Evolutionary conservation across 2,113 vertebrate genomes (phyloP), one percentile per base, ranked within the genome.

Genomic region (Sturnira hondurensis): DNA sequence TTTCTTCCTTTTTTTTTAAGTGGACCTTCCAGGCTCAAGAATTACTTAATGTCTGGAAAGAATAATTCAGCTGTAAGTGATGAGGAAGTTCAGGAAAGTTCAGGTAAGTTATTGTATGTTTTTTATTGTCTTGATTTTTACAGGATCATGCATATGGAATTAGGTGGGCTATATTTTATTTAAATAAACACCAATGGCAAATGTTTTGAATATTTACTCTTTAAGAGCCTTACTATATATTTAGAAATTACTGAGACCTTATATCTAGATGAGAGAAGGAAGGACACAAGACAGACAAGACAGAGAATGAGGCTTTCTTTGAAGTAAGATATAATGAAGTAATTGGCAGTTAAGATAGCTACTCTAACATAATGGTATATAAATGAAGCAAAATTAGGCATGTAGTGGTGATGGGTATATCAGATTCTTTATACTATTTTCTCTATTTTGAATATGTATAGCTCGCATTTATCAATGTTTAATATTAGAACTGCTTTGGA

Each of bases 11-110:
- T 43, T 68, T 77, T 45, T 24, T 97, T 84, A 84, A 98, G 97
- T 97, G 97, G 97, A 92, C 97, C 96, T 84, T 92, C 61, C 8
- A 94, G 54, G 36, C 13, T 84, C 56, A 86, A 89, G 63, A 95
- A 89, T 84, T 31, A 17, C 87, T 76, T 96, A 90, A 86, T 7
- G 3, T 77, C 94, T 85, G 36, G 2, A 91, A 77, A 88, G 43
- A 93, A 65, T 56, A 92, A 93, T 95, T 95, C 86, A 54, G 61
- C 56, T 76, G 26, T n/a, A 54, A 28, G 76, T 86, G 71, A 91
- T n/a, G 63, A 96, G 13, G 56, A 93, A 68, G 73, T 61, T 91
- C 47, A 47, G 45, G 63, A 86, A 92, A 96, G 8, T 78, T 92
- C 81, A 80, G 86, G 97, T 97, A 96, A 93, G 88, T 97, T 78